phyloP scores from a whole-genome alignment of 2,113 vertebrate species.

The Neogobius melanostomus region DNA sequence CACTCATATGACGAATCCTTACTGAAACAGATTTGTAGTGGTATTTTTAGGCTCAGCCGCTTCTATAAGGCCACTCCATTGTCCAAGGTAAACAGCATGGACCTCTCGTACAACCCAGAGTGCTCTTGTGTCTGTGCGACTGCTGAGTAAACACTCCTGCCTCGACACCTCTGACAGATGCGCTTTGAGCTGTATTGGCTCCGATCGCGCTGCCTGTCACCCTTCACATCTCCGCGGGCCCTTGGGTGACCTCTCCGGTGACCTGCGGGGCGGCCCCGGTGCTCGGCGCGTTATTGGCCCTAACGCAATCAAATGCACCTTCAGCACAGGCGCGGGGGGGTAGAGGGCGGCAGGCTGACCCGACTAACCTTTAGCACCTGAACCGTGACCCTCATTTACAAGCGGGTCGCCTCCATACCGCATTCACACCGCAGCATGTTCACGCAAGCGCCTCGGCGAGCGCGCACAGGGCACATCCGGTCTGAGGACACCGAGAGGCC shows the following conservation, averaged over 20 bases:
- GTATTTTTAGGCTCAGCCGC: not conserved
- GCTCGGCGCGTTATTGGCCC: constrained; percentile 75
- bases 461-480: too few relatives aligned
- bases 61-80: not conserved
- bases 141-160: constrained; percentile 78
- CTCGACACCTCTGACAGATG: constrained; percentile 70
- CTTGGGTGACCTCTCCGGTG: constrained; percentile 75
- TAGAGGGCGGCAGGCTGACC: constrained; percentile 60
- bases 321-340: constrained; percentile 74
- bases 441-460: too few relatives aligned
- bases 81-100: not conserved
- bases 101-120: constrained; percentile 27
- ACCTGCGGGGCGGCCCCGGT: constrained; percentile 68
- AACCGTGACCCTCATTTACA: constrained; percentile 81
- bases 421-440: not conserved
- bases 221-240: constrained; percentile 77
- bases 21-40: too few relatives aligned
- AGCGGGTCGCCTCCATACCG: constrained; percentile 77
- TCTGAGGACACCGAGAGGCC: too few relatives aligned
- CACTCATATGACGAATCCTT: too few relatives aligned
- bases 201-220: constrained; percentile 77
- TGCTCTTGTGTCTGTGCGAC: constrained; percentile 44
- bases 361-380: constrained; percentile 72
- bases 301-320: constrained; percentile 82
- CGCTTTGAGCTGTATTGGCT: constrained; percentile 77